phyloP scores from a whole-genome alignment of 1,140 invertebrate species.

The Euwallacea fornicatus region DNA sequence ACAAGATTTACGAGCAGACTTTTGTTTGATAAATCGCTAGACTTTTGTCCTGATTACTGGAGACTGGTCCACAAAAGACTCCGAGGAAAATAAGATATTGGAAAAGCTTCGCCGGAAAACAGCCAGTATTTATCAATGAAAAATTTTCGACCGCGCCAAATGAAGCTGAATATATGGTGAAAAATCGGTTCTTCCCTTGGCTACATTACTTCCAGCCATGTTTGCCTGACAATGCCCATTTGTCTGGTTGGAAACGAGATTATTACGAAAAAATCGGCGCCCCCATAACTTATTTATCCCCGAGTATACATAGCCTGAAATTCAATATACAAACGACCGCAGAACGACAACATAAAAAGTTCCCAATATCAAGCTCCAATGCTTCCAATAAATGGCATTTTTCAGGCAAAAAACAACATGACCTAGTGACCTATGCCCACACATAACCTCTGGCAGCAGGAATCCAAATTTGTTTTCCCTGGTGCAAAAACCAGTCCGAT shows the following conservation, averaged over 20 bases:
- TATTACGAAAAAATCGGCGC: background rate
- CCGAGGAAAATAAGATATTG: slow-evolving; percentile 44
- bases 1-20: slow-evolving; percentile 44
- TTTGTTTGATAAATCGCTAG: slow-evolving; percentile 45
- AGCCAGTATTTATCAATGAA: slow-evolving; percentile 46
- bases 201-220: slow-evolving; percentile 2
- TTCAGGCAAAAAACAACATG: background rate
- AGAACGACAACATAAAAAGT: no score
- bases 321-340: no score
- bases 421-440: slow-evolving; percentile 17
- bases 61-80: slow-evolving; percentile 44
- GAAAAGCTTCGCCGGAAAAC: slow-evolving; percentile 42
- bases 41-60: slow-evolving; percentile 48
- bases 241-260: slow-evolving; percentile 5
- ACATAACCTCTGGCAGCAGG: background rate
- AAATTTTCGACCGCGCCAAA: slow-evolving; percentile 40
- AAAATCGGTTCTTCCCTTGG: slow-evolving; percentile 16
- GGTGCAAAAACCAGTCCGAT: slow-evolving; percentile 24
- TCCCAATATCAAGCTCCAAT: no score
- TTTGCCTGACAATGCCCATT: slow-evolving; percentile 8
- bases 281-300: no score
- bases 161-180: slow-evolving; percentile 42
- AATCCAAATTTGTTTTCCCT: slow-evolving; percentile 17
- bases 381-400: no score
- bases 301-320: no score